Evolutionary conservation across 2,113 vertebrate genomes (phyloP).

Genomic region (Poeciliopsis retropinna): DNA sequence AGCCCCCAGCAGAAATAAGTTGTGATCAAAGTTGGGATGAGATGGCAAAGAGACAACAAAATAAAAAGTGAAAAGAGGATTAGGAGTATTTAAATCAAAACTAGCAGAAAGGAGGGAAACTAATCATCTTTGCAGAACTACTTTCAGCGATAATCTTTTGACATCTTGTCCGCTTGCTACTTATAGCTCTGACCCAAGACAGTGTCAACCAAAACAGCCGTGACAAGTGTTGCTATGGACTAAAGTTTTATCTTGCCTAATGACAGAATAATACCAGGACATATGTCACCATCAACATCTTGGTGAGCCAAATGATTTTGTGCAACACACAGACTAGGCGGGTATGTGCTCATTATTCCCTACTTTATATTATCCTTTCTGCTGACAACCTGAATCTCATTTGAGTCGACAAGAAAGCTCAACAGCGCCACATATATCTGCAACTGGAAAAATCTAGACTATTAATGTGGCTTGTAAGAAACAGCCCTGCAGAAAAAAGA

Average conservation of each 20-base stretch:
- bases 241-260: conserved; percentile 49
- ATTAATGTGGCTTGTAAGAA: conserved; percentile 28
- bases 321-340: conserved; percentile 14
- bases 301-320: conserved; percentile 13
- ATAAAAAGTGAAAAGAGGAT: conserved; percentile 46
- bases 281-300: conserved; percentile 30
- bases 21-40: conserved; percentile 62
- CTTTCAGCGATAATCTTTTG: conserved; percentile 60
- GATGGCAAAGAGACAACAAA: conserved; percentile 42
- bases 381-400: background rate
- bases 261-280: conserved; percentile 33
- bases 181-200: conserved; percentile 55
- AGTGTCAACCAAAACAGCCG: conserved; percentile 38
- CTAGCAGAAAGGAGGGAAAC: conserved; percentile 55
- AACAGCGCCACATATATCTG: conserved; percentile 31
- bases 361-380: conserved; percentile 24
- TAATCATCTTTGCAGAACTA: conserved; percentile 64
- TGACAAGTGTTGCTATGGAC: conserved; percentile 35
- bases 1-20: conserved; percentile 37
- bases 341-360: conserved; percentile 25
- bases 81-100: conserved; percentile 70
- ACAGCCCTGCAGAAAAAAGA: background rate
- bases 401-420: conserved; percentile 38
- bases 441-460: conserved; percentile 48
- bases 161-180: conserved; percentile 59